Evolutionary conservation across 2,113 vertebrate genomes (phyloP).

Genomic region (Nycticryphes semicollaris): DNA sequence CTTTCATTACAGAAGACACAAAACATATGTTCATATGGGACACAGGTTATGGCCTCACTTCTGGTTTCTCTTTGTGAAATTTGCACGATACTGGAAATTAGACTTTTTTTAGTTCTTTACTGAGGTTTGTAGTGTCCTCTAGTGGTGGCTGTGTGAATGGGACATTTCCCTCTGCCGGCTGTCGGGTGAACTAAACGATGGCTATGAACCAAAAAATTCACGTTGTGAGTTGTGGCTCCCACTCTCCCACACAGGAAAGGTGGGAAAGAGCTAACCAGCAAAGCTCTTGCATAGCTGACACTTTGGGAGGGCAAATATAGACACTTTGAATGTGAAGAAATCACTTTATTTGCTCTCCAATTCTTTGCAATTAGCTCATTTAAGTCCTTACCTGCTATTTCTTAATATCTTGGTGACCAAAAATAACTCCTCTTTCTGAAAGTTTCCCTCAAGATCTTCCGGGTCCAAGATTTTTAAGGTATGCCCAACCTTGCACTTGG

Average conservation of each 20-base stretch:
- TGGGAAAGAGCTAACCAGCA: background rate
- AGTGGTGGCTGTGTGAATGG: background rate
- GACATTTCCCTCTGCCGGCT: background rate
- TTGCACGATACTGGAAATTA: background rate
- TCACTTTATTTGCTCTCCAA: background rate
- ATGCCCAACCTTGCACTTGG: background rate
- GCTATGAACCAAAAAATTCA: fast-evolving
- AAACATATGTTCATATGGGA: background rate
- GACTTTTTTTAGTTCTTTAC: background rate
- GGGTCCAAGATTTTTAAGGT: background rate
- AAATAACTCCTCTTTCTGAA: background rate
- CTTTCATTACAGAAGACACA: background rate
- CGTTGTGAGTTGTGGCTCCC: background rate
- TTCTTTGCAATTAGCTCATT: background rate
- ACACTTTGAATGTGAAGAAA: background rate
- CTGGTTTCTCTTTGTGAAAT: background rate
- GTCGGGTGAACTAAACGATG: fast-evolving
- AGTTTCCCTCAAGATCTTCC: background rate
- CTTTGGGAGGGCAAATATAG: background rate
- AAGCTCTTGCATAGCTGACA: background rate
- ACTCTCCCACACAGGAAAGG: fast-evolving
- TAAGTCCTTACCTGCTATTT: background rate
- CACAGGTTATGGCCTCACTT: background rate
- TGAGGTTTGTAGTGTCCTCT: slow-evolving; percentile 14
- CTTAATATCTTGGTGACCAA: background rate